Percentiles rank a stretch among this genome's conserved stretches.
Evolutionary conservation across 2,888 invertebrate genomes (phyloP).

Genomic region (Allygus modestus): DNA sequence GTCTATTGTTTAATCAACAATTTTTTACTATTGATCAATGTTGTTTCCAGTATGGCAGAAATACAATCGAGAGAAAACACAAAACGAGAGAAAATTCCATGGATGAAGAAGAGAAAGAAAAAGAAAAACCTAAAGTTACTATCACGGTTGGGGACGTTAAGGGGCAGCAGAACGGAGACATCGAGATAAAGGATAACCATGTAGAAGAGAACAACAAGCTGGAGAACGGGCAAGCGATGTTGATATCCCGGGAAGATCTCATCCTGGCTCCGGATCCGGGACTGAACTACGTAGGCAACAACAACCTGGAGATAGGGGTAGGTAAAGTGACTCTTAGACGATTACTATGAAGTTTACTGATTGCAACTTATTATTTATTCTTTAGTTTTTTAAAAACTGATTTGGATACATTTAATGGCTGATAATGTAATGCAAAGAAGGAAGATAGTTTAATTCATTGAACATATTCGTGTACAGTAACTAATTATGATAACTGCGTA

Average conservation of each 20-base stretch:
- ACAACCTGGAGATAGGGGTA: slow-evolving; percentile 70
- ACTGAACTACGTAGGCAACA: slow-evolving; percentile 77
- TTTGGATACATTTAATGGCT: too few relatives aligned
- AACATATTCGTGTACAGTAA: too few relatives aligned
- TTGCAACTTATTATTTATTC: too few relatives aligned
- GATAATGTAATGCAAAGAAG: too few relatives aligned
- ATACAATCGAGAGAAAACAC: slow-evolving; percentile 81
- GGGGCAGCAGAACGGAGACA: slow-evolving; percentile 13
- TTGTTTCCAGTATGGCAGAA: slow-evolving; percentile 85
- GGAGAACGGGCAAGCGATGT: slow-evolving; percentile 70
- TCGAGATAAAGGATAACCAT: slow-evolving; percentile 77
- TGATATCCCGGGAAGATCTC: slow-evolving; percentile 84
- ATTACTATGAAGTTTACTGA: too few relatives aligned
- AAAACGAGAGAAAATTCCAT: slow-evolving; percentile 65
- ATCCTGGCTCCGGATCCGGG: slow-evolving; percentile 87
- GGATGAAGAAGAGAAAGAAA: slow-evolving; percentile 14
- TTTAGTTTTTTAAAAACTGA: too few relatives aligned
- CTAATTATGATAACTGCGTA: too few relatives aligned
- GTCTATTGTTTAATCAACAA: too few relatives aligned
- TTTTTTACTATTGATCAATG: slow-evolving; percentile 21
- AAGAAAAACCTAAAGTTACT: slow-evolving; percentile 41
- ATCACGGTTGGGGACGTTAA: slow-evolving; percentile 35
- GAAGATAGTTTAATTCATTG: too few relatives aligned
- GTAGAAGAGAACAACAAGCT: slow-evolving; percentile 75
- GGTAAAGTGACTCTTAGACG: too few relatives aligned